Conservation (phyloP, 2,113 vertebrate genomes). For the Heteronetta atricapilla region DNA sequence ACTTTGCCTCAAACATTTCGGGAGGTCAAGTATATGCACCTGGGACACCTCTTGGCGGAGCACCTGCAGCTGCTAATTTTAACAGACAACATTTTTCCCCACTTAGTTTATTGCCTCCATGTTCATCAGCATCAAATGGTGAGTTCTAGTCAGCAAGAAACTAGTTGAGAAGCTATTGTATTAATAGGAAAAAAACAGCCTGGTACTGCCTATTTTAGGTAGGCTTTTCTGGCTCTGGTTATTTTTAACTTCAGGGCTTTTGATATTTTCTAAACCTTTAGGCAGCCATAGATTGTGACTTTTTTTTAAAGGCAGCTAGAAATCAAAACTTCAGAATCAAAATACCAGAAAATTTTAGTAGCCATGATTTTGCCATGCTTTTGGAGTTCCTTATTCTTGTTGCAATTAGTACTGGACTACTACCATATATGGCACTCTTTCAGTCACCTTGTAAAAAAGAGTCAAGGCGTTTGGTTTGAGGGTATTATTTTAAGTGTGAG, state of each 20-base stretch:
- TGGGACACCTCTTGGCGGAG: conserved; percentile 84
- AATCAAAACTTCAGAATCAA: no score
- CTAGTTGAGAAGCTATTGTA: background rate
- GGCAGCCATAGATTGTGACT: no score
- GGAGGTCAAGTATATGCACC: conserved; percentile 92
- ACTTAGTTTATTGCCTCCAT: conserved; percentile 93
- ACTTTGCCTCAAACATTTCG: conserved; percentile 92
- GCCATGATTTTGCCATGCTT: background rate
- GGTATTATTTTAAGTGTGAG: background rate
- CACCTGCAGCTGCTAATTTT: conserved; percentile 89
- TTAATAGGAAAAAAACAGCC: background rate
- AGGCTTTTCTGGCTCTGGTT: background rate
- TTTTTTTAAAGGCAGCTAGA: no score
- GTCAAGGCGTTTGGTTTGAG: background rate
- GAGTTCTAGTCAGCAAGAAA: conserved; percentile 18
- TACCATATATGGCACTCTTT: accelerated
- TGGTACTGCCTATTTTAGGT: accelerated
- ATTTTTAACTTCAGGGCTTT: background rate
- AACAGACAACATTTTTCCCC: conserved; percentile 99
- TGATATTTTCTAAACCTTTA: background rate
- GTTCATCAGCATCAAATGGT: conserved; percentile 91
- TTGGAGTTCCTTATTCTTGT: background rate
- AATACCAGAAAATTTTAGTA: background rate
- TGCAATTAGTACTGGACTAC: no score
- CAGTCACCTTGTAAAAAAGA: background rate